Evolutionary conservation across 2,888 invertebrate genomes (phyloP), one percentile per base, ranked within the genome.

Genomic region (Odontothrips loti): DNA sequence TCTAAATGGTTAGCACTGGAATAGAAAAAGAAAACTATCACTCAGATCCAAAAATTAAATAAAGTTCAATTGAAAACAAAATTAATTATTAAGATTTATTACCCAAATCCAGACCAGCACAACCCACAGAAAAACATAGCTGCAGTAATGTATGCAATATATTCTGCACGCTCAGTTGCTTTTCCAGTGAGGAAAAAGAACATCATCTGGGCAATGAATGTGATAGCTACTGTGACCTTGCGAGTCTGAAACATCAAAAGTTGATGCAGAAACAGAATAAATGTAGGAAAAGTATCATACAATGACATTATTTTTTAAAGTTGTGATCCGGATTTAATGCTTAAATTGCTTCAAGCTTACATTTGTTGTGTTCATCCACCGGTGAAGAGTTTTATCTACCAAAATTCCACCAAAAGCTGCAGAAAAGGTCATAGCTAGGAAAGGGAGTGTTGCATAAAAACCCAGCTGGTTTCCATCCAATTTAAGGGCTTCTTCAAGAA

Each of bases 1-100:
- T 97, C 97, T 82, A 90, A 85, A 84, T 90, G 90, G 84, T 90
- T 90, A 27, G 90, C 90, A 83, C 88, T 89, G 85, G 85, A 83
- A 79, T 80, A 79, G 79, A 81, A 82, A 63, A 48, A 79, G 47
- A 78, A 34, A 79, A 79, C 12, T 47, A n/a, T 80, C 23, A 34
- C 15, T 58, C 20, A 20, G 10, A 15, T 20, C 15, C 43, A 80
- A 63, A 51, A n/a, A 80, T 15, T 34, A 10, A 23, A 80, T n/a
- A 68, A 0, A 47, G 23, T 23, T 23, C 34, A 48, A 2, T 27
- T 2, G 20, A 75, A 79, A 47, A 27, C 47, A 47, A 11, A 3
- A 47, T 79, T 9, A 9, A 43, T 79, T 1, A 79, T 20, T 79
- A 81, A 47, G 29, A 47, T 9, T n/a, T n/a, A 43, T 81, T 81